Conservation (phyloP, 2,113 vertebrate species). For the Coracopsis vasa region DNA sequence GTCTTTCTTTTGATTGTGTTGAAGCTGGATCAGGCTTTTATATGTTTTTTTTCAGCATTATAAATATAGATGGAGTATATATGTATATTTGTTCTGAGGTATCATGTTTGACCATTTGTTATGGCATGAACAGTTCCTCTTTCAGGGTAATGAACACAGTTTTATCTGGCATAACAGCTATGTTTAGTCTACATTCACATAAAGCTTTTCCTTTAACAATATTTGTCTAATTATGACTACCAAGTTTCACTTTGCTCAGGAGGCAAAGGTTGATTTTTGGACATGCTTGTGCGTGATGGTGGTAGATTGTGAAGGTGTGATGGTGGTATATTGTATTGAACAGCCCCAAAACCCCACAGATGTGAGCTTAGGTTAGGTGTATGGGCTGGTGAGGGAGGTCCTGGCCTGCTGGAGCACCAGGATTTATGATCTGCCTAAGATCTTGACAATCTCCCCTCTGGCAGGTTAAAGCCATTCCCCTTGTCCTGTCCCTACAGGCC, state of each 20-base stretch:
- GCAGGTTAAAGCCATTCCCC: not conserved
- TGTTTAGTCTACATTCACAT: conserved; percentile 41
- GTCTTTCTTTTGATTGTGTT: not conserved
- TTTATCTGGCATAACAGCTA: conserved; percentile 29
- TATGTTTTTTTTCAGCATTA: not conserved
- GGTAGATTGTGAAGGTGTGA: not conserved
- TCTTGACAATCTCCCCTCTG: not conserved
- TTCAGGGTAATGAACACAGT: not conserved
- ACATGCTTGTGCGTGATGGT: fast-evolving
- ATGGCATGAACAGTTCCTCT: conserved; percentile 26
- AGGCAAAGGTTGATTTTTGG: not conserved
- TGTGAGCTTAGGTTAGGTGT: not conserved
- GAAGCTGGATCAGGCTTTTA: not conserved
- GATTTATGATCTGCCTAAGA: not conserved
- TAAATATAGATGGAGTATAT: not conserved
- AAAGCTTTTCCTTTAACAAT: conserved; percentile 25
- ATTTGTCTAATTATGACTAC: not conserved
- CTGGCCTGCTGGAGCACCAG: not conserved
- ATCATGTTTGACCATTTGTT: not conserved
- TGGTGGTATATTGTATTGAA: not conserved
- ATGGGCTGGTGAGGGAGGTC: fast-evolving
- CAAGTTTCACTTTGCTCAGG: fast-evolving
- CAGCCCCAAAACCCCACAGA: not conserved
- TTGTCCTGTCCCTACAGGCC: no score
- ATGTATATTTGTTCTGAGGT: conserved; percentile 26